Evolutionary conservation across 2,888 invertebrate species (phyloP), one percentile per base, ranked within the genome.

Genomic region (Drosophila meridionalis): DNA sequence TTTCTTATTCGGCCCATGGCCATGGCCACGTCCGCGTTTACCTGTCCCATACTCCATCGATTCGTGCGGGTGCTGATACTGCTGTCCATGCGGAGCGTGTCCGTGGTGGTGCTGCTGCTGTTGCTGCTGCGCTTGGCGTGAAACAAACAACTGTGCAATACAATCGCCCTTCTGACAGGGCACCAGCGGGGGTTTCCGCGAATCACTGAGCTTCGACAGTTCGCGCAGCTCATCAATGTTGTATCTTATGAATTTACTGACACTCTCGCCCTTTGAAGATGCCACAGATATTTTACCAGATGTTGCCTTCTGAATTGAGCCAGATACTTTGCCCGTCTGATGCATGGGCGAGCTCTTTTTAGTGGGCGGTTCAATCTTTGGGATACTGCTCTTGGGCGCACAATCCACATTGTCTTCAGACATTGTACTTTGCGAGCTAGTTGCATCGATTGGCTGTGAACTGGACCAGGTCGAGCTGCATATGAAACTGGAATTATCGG

Each of bases 51-150:
- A 87, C 47, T 90, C 92, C 57, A 92, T 66, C 0, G 91, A 85
- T 36, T 92, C 92, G 45, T 84, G 90, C 68, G 92, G 80, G 12
- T 92, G 92, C 52, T 91, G 92, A 53, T 87, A 92, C 64, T 91
- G 91, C 42, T 84, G 89, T 3, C 86, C 66, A 34, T 91, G 91
- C 28, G 80, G 80, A 30, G 74, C 80, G 38, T 84, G 87, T 7
- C 64, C 73, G 38, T 83, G 88, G 30, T 82, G 82, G 14, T 88
- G 88, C 48, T 83, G 83, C 26, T 83, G 78, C 12, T 56, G 72
- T 32, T 61, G 73, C 14, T 73, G 78, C 36, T 65, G 65, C 20
- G 76, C 20, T 32, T 88, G 91, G 0, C 91, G 83, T 12, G 92
- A 83, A 0, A 92, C 92, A 65, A 92, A 92, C 34, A 92, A 64